Evolutionary conservation across 2,797 vertebrate species (phyloP).

Genomic region (Orestias chungarensis): DNA sequence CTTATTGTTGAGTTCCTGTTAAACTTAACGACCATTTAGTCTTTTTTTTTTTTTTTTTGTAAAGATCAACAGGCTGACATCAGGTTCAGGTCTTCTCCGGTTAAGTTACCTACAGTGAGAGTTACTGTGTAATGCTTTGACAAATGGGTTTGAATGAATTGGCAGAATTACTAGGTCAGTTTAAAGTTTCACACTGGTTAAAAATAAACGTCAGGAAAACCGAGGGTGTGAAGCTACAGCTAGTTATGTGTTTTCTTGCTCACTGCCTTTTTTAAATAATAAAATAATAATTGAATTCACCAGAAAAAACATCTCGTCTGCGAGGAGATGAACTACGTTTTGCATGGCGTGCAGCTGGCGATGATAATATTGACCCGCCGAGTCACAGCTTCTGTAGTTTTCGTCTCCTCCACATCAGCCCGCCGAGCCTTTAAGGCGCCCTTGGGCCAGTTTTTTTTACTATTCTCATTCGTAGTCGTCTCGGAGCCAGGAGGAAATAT

Average conservation of each 20-base stretch:
- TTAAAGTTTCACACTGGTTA: not conserved
- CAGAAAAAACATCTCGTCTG: conserved; percentile 15
- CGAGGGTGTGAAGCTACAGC: not conserved
- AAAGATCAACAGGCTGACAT: conserved; percentile 25
- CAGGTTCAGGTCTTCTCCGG: conserved; percentile 45
- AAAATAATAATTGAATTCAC: too few species aligned
- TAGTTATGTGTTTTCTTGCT: not conserved
- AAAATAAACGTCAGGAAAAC: not conserved
- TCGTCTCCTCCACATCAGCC: conserved; percentile 24
- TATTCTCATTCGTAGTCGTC: conserved; percentile 30
- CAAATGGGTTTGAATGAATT: conserved; percentile 1
- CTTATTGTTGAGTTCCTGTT: conserved; percentile 14
- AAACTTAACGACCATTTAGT: too few species aligned
- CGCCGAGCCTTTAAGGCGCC: conserved; percentile 19
- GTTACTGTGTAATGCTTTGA: conserved; percentile 31
- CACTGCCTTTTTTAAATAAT: conserved; percentile 16
- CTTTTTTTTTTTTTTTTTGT: not conserved
- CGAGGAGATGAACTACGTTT: conserved; percentile 20
- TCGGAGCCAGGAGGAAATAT: conserved; percentile 73
- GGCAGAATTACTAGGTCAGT: not conserved
- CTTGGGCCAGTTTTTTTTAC: conserved; percentile 10
- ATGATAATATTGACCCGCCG: conserved; percentile 22
- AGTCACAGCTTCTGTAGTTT: conserved; percentile 24
- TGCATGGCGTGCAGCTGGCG: conserved; percentile 27
- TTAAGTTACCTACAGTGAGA: not conserved